Evolutionary conservation across 2,888 invertebrate genomes (phyloP).

Genomic region (Ceramica pisi): DNA sequence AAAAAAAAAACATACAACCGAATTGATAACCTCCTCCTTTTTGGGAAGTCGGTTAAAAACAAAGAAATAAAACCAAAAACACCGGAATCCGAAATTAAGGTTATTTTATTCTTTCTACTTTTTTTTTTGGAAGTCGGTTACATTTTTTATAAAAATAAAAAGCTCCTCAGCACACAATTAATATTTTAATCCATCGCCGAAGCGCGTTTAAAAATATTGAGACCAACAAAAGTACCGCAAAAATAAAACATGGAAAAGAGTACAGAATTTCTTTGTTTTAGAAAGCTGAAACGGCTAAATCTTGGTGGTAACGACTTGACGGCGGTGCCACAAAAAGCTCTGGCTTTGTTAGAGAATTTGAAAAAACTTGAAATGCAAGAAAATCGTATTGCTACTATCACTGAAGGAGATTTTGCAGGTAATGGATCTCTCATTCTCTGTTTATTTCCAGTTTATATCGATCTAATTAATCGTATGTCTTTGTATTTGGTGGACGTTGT

Average conservation of each 20-base stretch:
- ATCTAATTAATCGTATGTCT: neutral
- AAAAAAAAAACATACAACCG: no score
- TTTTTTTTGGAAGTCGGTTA: no score
- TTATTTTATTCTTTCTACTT: no score
- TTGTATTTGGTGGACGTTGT: conserved; percentile 2
- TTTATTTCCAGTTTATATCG: conserved; percentile 17
- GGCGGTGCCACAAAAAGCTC: conserved; percentile 94
- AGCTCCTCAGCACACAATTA: no score
- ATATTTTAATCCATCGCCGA: neutral
- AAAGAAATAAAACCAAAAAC: no score
- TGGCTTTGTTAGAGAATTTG: conserved; percentile 94
- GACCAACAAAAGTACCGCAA: conserved; percentile 1
- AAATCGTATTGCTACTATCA: conserved; percentile 94
- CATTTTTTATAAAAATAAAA: no score
- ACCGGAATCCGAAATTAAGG: no score
- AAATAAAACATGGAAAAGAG: conserved; percentile 7
- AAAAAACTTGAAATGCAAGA: conserved; percentile 97
- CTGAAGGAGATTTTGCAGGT: conserved; percentile 97
- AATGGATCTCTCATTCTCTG: conserved; percentile 45
- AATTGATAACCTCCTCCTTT: no score
- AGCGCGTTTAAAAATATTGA: neutral
- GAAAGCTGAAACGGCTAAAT: conserved; percentile 95
- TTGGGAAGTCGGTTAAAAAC: no score
- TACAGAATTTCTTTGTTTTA: conserved; percentile 75
- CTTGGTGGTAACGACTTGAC: conserved; percentile 96